Evolutionary conservation across 2,113 vertebrate genomes (phyloP), one percentile per base, ranked within the genome.

Genomic region (Alaudala cheleensis): DNA sequence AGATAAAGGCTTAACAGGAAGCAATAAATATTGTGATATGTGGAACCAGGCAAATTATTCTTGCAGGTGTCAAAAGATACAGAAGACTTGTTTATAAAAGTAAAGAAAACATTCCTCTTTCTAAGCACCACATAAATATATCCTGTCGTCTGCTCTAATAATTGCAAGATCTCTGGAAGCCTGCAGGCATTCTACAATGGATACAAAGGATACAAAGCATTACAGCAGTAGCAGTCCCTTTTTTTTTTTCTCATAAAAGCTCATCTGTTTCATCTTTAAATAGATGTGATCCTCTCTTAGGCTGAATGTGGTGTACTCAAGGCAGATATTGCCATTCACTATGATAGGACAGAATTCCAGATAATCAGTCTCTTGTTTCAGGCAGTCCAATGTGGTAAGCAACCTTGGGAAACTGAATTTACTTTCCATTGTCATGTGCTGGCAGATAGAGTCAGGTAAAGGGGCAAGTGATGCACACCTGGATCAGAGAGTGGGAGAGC

Each of bases 61-160:
- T 95, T 86, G 25, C 64, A 74, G 40, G 44, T 72, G 65, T 94
- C 77, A 86, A 95, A 92, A 86, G 64, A 72, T 24, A 45, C 37
- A 81, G 53, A 74, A 78, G 21, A 61, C 61, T 79, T 73, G 47
- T 93, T 60, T 69, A 62, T 40, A 78, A 90, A 90, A 23, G 25
- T 74, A 82, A 94, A 23, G 25, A 71, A 82, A 94, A 81, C 15
- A 44, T 44, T 60, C 37, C 53, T 79, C 20, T 78, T 96, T 91
- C 61, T 61, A 71, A 92, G 66, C 18, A 88, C 67, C 23, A 12
- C 29, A 57, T 71, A 93, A 93, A 92, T 87, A 90, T 93, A 91
- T 93, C 22, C 42, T 69, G 11, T 71, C 1, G 0, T 69, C 62
- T 95, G 7, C 64, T 81, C 45, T 54, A 95, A 65, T 82, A 92